Evolutionary conservation across 2,797 vertebrate genomes (phyloP), one percentile per base, ranked within the genome.

Genomic region (Brotula barbata): DNA sequence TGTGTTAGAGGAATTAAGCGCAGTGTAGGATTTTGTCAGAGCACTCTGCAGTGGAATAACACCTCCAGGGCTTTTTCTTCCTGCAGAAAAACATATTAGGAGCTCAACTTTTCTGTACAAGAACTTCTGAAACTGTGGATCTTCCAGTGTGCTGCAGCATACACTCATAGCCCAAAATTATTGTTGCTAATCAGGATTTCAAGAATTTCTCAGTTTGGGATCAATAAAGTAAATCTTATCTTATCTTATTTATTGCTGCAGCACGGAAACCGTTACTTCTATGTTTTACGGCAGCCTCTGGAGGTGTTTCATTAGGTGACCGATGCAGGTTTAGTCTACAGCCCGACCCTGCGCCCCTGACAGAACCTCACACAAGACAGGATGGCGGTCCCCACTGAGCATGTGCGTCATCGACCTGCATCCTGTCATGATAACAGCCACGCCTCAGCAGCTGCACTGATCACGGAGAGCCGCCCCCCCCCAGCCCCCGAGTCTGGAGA

Each of bases 11-110:
- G 68, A 77, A 70, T 84, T 65, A 77, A 87, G 74, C 67, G 73
- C 60, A 68, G 80, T 77, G 82, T 71, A 72, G 84, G 81, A 87
- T 87, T 85, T 75, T 77, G 59, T 80, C 80, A 79, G 69, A 62
- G 34, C 61, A 58, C 68, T 41, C 47, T 71, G 59, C 59, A 55
- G 65, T 46, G 7, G 42, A 64, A 59, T 41, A 51, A 63, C 58
- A 55, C 58, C 63, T 63, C 31, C 63, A 20, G 54, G 54, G 45
- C 44, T 52, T 50, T 14, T 47, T n/a, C 50, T 73, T 71, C 19
- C 39, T 42, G 31, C 62, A 21, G 40, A 50, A 28, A 59, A 39
- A 65, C n/a, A 46, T 12, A 45, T 47, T 57, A 36, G 43, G 7
- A 57, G 44, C 28, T 59, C 63, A 17, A 15, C 1, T 4, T 28